A percentile compares a stretch with the other conserved stretches of the same genome.
These are phyloP conservation scores for Trissolcus japonicus DNA, from an alignment of 2,888 invertebrate species.

Conservation along the genomic window DNA sequence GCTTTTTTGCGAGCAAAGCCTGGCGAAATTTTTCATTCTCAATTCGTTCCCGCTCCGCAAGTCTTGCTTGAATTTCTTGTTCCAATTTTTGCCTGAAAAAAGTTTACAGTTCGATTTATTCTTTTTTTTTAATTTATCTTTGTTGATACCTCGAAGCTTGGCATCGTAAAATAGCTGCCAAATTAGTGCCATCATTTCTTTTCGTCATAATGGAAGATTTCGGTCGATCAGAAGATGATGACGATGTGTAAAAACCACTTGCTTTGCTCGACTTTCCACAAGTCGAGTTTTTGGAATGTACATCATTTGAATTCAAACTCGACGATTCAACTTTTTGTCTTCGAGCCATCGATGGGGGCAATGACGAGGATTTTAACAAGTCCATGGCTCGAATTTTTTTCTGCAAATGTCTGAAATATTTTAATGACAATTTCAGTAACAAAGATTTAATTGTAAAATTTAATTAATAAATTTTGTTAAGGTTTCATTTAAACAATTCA, in stretches of 20 bases:
- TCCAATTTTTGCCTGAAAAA: constrained; percentile 79
- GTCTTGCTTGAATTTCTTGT: constrained; percentile 79
- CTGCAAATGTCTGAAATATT: constrained; percentile 29
- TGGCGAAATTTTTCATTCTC: constrained; percentile 80
- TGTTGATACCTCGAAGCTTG: constrained; percentile 69
- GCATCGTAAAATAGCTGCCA: constrained; percentile 82
- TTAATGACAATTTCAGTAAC: too few relatives aligned
- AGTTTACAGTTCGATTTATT: not conserved
- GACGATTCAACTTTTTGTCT: constrained; percentile 77
- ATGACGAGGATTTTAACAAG: constrained; percentile 81
- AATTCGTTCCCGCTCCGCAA: constrained; percentile 80
- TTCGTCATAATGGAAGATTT: constrained; percentile 65
- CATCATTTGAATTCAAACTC: constrained; percentile 56
- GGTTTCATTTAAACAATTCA: not conserved
- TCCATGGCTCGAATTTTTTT: constrained; percentile 84
- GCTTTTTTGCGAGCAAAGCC: constrained; percentile 80
- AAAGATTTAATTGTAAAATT: not conserved
- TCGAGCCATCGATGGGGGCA: constrained; percentile 83
- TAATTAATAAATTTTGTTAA: not conserved
- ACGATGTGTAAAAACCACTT: constrained; percentile 59
- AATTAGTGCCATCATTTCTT: constrained; percentile 76
- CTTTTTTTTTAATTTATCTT: not conserved
- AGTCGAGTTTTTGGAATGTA: constrained; percentile 53
- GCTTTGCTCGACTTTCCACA: constrained; percentile 53
- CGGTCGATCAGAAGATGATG: constrained; percentile 66